A percentile compares a stretch with the other conserved stretches of the same genome.
These are phyloP conservation scores for Jacana jacana DNA, from an alignment of 2,113 vertebrate genomes.

Conservation along the genomic window DNA sequence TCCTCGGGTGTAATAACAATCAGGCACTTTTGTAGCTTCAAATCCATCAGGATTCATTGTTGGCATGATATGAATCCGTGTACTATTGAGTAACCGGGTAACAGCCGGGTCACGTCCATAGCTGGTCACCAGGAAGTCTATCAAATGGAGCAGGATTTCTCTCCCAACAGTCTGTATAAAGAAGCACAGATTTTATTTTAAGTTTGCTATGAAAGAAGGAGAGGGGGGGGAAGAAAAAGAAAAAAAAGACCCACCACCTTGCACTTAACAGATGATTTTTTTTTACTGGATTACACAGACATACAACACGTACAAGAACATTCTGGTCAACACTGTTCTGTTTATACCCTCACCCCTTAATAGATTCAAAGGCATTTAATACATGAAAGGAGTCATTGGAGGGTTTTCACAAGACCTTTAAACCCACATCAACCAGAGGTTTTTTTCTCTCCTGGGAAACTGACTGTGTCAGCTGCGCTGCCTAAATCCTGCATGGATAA, in stretches of 20 bases:
- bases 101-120: constrained; percentile 78
- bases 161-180: constrained; percentile 84
- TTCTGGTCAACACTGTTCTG: neutral
- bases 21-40: constrained; percentile 66
- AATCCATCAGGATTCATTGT: constrained; percentile 98
- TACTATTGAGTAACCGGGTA: constrained; percentile 78
- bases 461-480: neutral
- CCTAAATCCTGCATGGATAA: neutral
- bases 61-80: constrained; percentile 90
- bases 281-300: neutral
- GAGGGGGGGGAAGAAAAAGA: too few species aligned
- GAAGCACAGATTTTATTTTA: neutral
- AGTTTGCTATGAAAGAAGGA: neutral
- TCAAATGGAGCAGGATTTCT: constrained; percentile 88
- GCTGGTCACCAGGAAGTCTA: constrained; percentile 82
- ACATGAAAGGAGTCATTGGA: neutral
- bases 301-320: neutral
- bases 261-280: neutral
- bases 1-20: constrained; percentile 78
- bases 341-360: neutral
- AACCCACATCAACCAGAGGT: neutral
- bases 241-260: neutral
- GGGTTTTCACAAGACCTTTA: neutral
- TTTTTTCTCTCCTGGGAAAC: neutral
- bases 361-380: neutral